Conservation (phyloP, 2,113 vertebrate species). For the Triplophysa rosa region DNA sequence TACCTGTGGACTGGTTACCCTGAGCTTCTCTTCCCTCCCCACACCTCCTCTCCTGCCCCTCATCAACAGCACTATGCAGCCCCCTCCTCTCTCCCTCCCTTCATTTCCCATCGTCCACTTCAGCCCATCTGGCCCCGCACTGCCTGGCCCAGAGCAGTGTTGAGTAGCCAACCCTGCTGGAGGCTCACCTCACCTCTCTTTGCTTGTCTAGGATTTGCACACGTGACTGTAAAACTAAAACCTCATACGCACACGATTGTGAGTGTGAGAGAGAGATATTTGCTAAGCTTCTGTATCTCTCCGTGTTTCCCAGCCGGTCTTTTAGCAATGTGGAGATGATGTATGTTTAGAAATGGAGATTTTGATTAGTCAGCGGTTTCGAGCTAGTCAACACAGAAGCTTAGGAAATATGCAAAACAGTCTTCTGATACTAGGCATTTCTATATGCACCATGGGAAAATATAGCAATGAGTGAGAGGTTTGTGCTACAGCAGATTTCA, state of each 20-base stretch:
- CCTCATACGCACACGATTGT: constrained; percentile 67
- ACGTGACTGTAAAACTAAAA: constrained; percentile 71
- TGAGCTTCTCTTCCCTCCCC: constrained; percentile 80
- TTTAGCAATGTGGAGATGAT: constrained; percentile 3
- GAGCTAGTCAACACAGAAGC: constrained; percentile 67
- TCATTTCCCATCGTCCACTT: constrained; percentile 65
- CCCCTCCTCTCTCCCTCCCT: constrained; percentile 15
- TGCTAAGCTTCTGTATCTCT: constrained; percentile 72
- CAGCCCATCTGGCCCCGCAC: constrained; percentile 55
- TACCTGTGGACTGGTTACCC: constrained; percentile 82
- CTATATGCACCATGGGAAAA: neutral
- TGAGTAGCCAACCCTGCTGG: constrained; percentile 63
- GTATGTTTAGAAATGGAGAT: neutral
- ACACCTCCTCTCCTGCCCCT: constrained; percentile 55
- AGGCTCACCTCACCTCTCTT: constrained; percentile 70
- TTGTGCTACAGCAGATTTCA: constrained; percentile 14
- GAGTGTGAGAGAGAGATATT: constrained; percentile 72
- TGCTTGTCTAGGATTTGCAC: constrained; percentile 76
- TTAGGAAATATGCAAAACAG: constrained; percentile 73
- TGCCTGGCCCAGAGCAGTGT: constrained; percentile 61
- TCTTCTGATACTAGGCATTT: constrained; percentile 66
- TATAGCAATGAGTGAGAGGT: neutral
- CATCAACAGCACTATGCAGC: constrained; percentile 65
- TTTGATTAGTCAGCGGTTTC: neutral
- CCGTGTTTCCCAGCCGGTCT: neutral